phyloP scores from a whole-genome alignment of 2,797 vertebrate genomes.

The Microctenopoma stevenorrisi region DNA sequence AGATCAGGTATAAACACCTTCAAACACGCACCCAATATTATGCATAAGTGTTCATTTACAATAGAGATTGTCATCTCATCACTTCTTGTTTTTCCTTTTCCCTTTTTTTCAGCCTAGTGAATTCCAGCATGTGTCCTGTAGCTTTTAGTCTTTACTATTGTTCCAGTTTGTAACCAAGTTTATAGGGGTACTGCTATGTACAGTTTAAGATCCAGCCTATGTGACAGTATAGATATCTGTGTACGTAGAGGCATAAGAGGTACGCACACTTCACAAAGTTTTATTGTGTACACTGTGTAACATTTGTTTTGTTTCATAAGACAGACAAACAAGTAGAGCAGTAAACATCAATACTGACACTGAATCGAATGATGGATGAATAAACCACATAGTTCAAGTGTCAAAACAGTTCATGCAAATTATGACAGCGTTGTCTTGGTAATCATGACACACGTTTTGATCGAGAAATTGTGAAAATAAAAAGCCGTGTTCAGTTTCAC shows the following conservation, averaged over 20 bases:
- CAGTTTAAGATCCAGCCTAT: constrained; percentile 67
- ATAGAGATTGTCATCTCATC: constrained; percentile 85
- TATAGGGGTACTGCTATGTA: constrained; percentile 75
- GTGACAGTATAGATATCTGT: constrained; percentile 60
- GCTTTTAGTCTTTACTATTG: constrained; percentile 33
- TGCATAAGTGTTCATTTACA: constrained; percentile 82
- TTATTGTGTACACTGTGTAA: constrained; percentile 68
- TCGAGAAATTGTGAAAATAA: constrained; percentile 21
- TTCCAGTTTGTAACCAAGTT: constrained; percentile 57
- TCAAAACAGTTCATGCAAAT: constrained; percentile 81
- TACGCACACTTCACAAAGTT: constrained; percentile 63
- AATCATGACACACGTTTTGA: constrained; percentile 50
- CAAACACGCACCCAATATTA: constrained; percentile 73
- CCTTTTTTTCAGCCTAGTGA: constrained; percentile 49
- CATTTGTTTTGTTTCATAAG: constrained; percentile 66
- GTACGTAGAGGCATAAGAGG: constrained; percentile 54
- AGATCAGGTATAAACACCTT: constrained; percentile 70
- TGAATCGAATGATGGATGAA: constrained; percentile 66
- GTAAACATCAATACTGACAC: constrained; percentile 70
- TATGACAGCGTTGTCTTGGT: constrained; percentile 59
- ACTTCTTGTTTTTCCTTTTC: constrained; percentile 61
- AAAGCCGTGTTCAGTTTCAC: constrained; percentile 14
- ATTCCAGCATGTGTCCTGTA: constrained; percentile 46
- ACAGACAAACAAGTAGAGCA: constrained; percentile 68
- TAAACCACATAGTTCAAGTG: constrained; percentile 68